Evolutionary conservation across 2,797 vertebrate species (phyloP), one percentile per base, ranked within the genome.

Genomic region (Okamejei kenojei): DNA sequence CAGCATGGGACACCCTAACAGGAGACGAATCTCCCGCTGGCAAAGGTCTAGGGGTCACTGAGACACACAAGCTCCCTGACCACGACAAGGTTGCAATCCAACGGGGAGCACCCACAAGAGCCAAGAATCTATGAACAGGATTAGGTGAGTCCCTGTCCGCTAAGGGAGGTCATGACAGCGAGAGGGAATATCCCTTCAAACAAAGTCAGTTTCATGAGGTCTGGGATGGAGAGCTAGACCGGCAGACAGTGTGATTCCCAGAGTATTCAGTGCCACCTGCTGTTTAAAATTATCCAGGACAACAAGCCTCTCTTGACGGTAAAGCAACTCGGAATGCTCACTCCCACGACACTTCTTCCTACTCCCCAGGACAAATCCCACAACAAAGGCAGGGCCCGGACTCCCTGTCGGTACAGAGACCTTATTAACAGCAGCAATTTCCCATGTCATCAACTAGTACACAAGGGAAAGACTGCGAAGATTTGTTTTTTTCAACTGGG

Each of bases 211-310:
- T 23, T 84, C 81, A 84, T 26, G 0, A 58, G 10, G 45, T 29
- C 45, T 58, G 81, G 6, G 26, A 84, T 29, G 54, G 29, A 58
- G 81, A 29, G 81, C 26, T 61, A 9, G 1, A 23, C 21, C 54
- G 26, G 3, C 54, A 58, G 26, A 84, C 58, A 26, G 13, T 13
- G 54, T 29, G 45, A 29, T 84, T 84, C 61, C 10, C 81, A 84
- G 29, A 84, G 81, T 61, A 61, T 61, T 84, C 6, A 84, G 81
- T 84, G 81, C 81, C 81, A 84, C 26, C 81, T 84, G 54, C 81
- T 84, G 81, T 84, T 84, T 54, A 26, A 61, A 84, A 29, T 61
- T 45, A 84, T 84, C 54, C 1, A 84, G 10, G n/a, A 9, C 81
- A 61, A 54, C 45, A 54, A 58, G 2, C 80, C 19, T 19, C 21